A percentile compares a stretch with the other conserved stretches of the same genome.
These are phyloP conservation scores for Nycticebus coucang DNA, from an alignment of 2,113 vertebrate species.

Conservation along the genomic window DNA sequence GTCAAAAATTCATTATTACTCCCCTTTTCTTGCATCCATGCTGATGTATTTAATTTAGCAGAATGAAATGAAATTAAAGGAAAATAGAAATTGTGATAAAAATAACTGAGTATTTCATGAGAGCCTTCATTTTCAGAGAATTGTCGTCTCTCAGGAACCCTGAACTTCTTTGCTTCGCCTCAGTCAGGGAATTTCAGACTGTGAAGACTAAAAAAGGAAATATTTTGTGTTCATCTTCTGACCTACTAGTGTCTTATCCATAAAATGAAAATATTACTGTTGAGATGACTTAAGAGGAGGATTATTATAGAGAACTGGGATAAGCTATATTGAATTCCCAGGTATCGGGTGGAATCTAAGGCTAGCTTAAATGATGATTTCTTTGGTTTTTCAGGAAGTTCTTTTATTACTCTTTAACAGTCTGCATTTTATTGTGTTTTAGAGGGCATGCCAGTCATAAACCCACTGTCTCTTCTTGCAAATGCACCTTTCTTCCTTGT, in stretches of 20 bases:
- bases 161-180: constrained; percentile 16
- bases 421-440: constrained; percentile 28
- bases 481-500: neutral
- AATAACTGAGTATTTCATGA: constrained; percentile 66
- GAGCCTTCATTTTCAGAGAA: constrained; percentile 54
- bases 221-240: neutral
- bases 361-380: neutral
- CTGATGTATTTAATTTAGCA: constrained; percentile 68
- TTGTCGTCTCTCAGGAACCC: constrained; percentile 3
- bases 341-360: constrained; percentile 1
- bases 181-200: neutral
- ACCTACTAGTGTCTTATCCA: constrained; percentile 1
- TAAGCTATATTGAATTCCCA: neutral
- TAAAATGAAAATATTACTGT: constrained; percentile 43
- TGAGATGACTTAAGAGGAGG: neutral
- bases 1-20: constrained; percentile 57
- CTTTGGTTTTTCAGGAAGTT: neutral
- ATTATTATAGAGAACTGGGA: neutral
- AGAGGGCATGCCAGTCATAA: neutral
- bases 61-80: constrained; percentile 67
- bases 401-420: neutral
- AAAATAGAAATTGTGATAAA: constrained; percentile 71
- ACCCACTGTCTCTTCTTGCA: neutral
- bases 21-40: constrained; percentile 33
- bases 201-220: neutral